Conservation (phyloP, 2,113 vertebrate species). For the Perccottus glenii region DNA sequence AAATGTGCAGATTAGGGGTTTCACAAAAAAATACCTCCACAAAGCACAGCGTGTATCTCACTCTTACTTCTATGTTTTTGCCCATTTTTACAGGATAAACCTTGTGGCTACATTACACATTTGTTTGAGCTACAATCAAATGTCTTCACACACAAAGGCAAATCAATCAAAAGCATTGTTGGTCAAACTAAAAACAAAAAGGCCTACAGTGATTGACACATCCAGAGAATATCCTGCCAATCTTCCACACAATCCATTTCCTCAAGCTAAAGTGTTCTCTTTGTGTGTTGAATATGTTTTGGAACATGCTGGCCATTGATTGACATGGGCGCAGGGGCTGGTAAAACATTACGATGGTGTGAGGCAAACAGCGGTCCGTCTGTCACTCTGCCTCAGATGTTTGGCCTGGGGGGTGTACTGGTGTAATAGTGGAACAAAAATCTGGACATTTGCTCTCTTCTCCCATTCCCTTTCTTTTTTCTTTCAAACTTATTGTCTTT, state of each 20-base stretch:
- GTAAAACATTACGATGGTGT: slow-evolving; percentile 82
- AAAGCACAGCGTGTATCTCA: slow-evolving; percentile 25
- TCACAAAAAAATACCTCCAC: slow-evolving; percentile 23
- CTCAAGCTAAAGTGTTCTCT: slow-evolving; percentile 82
- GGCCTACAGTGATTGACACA: slow-evolving; percentile 66
- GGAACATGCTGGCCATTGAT: slow-evolving; percentile 81
- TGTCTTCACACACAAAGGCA: slow-evolving; percentile 14
- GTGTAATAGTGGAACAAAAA: slow-evolving; percentile 68
- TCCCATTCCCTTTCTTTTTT: slow-evolving; percentile 17
- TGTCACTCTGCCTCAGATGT: slow-evolving; percentile 82
- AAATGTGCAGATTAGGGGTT: slow-evolving; percentile 52
- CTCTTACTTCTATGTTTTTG: slow-evolving; percentile 20
- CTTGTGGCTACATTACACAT: background rate
- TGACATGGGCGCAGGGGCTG: slow-evolving; percentile 82
- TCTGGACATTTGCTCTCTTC: slow-evolving; percentile 49
- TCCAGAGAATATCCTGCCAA: slow-evolving; percentile 64
- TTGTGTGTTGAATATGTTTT: slow-evolving; percentile 85
- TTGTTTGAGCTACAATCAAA: slow-evolving; percentile 17
- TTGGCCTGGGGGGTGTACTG: slow-evolving; percentile 72
- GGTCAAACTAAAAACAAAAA: slow-evolving; percentile 58
- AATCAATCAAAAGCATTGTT: slow-evolving; percentile 48
- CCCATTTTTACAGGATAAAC: slow-evolving; percentile 22
- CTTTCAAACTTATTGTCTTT: background rate
- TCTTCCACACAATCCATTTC: slow-evolving; percentile 74
- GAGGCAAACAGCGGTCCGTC: slow-evolving; percentile 78